Evolutionary conservation across 2,113 vertebrate species (phyloP).

Genomic region (Ornithorhynchus anatinus): DNA sequence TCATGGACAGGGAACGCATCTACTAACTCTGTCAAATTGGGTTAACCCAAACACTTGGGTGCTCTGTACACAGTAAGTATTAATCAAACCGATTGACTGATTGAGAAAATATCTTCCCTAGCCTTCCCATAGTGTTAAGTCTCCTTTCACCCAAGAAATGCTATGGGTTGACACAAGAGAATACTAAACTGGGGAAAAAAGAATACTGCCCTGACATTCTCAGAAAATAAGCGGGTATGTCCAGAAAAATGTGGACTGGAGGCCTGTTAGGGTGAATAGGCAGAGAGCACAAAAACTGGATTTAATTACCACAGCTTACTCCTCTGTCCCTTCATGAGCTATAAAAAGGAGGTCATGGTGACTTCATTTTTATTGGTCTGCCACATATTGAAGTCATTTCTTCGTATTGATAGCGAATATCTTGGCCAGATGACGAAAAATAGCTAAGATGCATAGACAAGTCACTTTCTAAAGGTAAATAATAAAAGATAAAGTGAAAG

Average conservation of each 20-base stretch:
- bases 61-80: too few species aligned
- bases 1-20: too few species aligned
- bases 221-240: too few species aligned
- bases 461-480: conserved; percentile 45
- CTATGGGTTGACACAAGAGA: background rate
- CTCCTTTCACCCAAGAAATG: conserved; percentile 11
- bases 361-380: conserved; percentile 47
- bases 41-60: too few species aligned
- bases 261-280: background rate
- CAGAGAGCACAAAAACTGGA: conserved; percentile 39
- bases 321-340: conserved; percentile 50
- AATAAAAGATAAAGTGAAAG: too few species aligned
- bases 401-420: conserved; percentile 45
- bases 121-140: too few species aligned
- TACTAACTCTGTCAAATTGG: too few species aligned
- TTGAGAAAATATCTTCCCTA: too few species aligned
- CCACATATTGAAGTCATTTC: conserved; percentile 62
- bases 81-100: too few species aligned
- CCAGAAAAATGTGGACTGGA: background rate
- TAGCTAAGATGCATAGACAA: conserved; percentile 47
- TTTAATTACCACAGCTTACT: conserved; percentile 51
- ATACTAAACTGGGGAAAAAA: background rate
- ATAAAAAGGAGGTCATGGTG: conserved; percentile 35
- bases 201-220: too few species aligned
- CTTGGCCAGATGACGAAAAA: conserved; percentile 55